Base-by-base conservation (phyloP, 2,888 invertebrate species). In the Heliconius cydno region DNA sequence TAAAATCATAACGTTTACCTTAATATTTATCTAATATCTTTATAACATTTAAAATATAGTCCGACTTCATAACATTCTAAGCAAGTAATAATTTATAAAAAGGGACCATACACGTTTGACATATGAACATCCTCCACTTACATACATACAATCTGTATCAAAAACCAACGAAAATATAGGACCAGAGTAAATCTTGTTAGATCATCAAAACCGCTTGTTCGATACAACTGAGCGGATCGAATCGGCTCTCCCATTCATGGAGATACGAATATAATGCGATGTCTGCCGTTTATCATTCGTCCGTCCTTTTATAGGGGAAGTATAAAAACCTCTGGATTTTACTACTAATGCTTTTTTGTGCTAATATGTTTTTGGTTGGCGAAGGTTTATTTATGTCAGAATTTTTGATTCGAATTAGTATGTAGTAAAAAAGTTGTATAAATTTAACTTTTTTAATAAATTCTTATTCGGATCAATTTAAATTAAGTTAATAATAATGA, bases 131-230 rank as follows among this genome's bases (percentile, higher is more conserved):
- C 9, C 15, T 52, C n/a, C 19, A 46, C 30, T 72, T 57, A 15
- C 28, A 46, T 34, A 34, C 15, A 15, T 52, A 57, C 22, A n/a
- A 57, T 73, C 19, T 46, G 38, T 46, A 71, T 71, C 19, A 52
- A 30, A 57, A 73, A 73, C 57, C 72, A 72, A 57, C 1, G 34
- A 72, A 71, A 72, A 72, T 72, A 72, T n/a, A 6, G 13, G 30
- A 34, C 57, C 34, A 34, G 34, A 57, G 34, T 34, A 60, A 73
- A 73, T 57, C 57, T 73, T 73, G 57, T 73, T 34, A 57, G 72
- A n/a, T 57, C 52, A 57, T 73, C 57, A 73, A 34, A 57, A 30
- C n/a, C 72, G 52, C 57, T 73, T 73, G 72, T 73, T 60, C 57
- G 52, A 30, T 73, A 73, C 72, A 73, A 68, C 68, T n/a, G 28